A percentile compares a stretch with the other conserved stretches of the same genome.
phyloP scores from a whole-genome alignment of 2,888 invertebrate species.

The Sesamia inferens region DNA sequence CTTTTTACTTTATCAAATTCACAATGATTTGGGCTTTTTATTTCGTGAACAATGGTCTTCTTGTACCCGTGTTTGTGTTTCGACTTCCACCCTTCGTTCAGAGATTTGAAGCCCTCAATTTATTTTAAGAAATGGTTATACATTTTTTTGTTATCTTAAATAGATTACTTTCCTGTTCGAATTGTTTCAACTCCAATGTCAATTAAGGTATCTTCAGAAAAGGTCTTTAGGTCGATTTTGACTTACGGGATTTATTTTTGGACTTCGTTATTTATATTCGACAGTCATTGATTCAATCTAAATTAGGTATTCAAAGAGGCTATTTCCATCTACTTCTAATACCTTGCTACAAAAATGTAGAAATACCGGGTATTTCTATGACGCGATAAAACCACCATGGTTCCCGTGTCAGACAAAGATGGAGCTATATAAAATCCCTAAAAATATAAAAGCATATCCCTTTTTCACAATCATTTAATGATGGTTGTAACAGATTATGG shows the following conservation, averaged over 20 bases:
- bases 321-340: not conserved
- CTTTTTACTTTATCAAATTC: constrained; percentile 68
- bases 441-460: no score
- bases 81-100: constrained; percentile 40
- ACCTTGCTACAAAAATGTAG: not conserved
- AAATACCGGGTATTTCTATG: not conserved
- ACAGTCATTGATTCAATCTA: not conserved
- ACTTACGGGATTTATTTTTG: constrained; percentile 8
- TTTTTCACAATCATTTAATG: no score
- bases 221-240: not conserved
- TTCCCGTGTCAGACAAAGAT: no score
- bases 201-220: constrained; percentile 11
- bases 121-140: constrained; percentile 47
- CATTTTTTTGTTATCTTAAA: constrained; percentile 45
- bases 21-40: constrained; percentile 71
- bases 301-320: not conserved
- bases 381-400: no score
- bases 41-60: constrained; percentile 59
- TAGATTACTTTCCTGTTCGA: constrained; percentile 32
- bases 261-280: constrained; percentile 5
- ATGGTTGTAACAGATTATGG: no score
- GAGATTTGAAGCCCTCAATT: constrained; percentile 39
- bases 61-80: constrained; percentile 60
- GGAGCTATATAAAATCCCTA: no score
- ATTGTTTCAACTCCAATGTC: constrained; percentile 21